Base-by-base conservation (phyloP, 2,888 invertebrate species). In the Mythimna lalbum region DNA sequence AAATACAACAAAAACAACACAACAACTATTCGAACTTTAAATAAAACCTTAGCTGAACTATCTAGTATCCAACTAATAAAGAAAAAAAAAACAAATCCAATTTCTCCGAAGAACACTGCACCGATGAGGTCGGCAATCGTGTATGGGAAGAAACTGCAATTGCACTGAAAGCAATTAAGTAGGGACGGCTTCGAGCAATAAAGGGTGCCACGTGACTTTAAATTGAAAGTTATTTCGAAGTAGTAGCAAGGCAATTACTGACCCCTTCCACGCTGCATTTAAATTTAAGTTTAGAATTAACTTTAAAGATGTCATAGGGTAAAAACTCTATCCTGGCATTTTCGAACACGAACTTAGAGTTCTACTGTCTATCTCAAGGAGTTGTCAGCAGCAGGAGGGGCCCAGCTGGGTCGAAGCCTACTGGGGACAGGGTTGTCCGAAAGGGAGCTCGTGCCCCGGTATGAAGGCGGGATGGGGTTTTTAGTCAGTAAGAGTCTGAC, bases 101-200 rank as follows among this genome's bases (percentile, higher is more conserved):
- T 74, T 62, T 57, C 27, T 61, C 49, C 31, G 19, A 43, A 21
- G n/a, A 63, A 49, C 55, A 56, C 36, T 52, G 60, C 36, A 59
- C 7, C 39, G 14, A 50, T 10, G 57, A 47, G 62, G 53, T 74
- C 60, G 31, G 49, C 43, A 49, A 68, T 68, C 63, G 52, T 61
- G 49, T 31, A 21, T 19, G 10, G 21, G 31, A 43, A 67, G 63
- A 50, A 78, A 67, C 2, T 67, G 74, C 74, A 77, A 53, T 61
- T 52, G 27, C 19, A 61, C 52, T 23, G 56, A 57, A 53, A 49
- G 56, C 64, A 79, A 77, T 77, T 79, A 77, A 63, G 43, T 63
- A 33, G 27, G 12, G 59, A 52, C 66, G 63, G 60, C 53, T 39
- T n/a, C 1, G 3, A n/a, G 53, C 23, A 55, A 59, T 65, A 72